Evolutionary conservation across 2,113 vertebrate species (phyloP).

Genomic region (Acinonyx jubatus): DNA sequence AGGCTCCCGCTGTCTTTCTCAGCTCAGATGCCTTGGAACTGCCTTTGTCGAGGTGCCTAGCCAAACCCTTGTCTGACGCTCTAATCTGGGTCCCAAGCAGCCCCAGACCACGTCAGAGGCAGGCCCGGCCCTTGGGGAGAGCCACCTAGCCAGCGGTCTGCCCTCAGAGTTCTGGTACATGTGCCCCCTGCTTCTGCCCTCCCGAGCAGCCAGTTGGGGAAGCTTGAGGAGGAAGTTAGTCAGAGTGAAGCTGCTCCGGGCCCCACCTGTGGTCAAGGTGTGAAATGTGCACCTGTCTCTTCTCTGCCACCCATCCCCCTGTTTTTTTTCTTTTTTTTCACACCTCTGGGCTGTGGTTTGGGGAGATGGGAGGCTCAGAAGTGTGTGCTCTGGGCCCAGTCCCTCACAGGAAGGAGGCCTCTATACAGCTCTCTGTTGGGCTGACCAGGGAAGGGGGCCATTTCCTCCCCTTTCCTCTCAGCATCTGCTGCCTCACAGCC

Average conservation of each 20-base stretch:
- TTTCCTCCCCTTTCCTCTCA: slow-evolving; percentile 23
- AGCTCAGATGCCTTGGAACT: background rate
- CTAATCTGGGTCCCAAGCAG: background rate
- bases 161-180: background rate
- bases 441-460: slow-evolving; percentile 22
- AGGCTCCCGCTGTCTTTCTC: background rate
- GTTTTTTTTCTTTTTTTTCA: slow-evolving; percentile 74
- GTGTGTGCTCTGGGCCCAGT: slow-evolving; percentile 39
- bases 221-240: slow-evolving; percentile 76
- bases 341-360: slow-evolving; percentile 79
- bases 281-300: slow-evolving; percentile 79
- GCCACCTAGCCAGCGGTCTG: background rate
- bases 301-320: slow-evolving; percentile 65
- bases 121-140: background rate
- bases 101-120: background rate
- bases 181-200: background rate
- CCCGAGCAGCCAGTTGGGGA: background rate
- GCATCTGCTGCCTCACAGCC: background rate
- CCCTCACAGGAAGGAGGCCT: slow-evolving; percentile 70
- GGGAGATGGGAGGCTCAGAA: slow-evolving; percentile 62
- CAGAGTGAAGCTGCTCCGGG: slow-evolving; percentile 71
- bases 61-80: background rate
- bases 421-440: slow-evolving; percentile 34
- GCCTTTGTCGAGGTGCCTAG: background rate
- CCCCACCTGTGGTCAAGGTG: slow-evolving; percentile 80